Evolutionary conservation across 2,888 invertebrate species (phyloP).

Genomic region (Lasioglossum malachurum): DNA sequence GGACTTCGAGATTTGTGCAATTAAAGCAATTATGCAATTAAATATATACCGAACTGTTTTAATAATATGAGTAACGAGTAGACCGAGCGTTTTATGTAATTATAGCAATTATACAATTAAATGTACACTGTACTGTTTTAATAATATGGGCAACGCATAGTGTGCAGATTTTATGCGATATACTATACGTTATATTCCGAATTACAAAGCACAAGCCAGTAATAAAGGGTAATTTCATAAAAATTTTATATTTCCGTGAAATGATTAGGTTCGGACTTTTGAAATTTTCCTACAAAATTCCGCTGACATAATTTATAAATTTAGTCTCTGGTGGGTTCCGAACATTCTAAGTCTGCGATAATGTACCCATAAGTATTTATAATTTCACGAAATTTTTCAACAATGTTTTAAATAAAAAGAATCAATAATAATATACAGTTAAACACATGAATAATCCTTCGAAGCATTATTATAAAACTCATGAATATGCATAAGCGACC

Average conservation of each 20-base stretch:
- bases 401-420: no score
- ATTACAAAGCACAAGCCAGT: background rate
- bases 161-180: background rate
- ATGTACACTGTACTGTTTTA: slow-evolving; percentile 13
- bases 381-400: no score
- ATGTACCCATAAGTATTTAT: background rate
- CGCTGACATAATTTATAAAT: background rate
- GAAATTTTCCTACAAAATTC: background rate
- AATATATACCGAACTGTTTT: background rate
- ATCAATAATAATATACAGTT: no score
- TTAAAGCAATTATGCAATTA: slow-evolving; percentile 5
- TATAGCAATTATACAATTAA: slow-evolving; percentile 5
- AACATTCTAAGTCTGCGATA: background rate
- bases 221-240: background rate
- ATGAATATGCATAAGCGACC: background rate
- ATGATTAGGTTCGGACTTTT: background rate
- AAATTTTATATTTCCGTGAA: background rate
- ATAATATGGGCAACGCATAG: background rate
- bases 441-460: background rate
- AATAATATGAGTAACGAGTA: background rate
- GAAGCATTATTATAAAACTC: background rate
- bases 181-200: background rate
- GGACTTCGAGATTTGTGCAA: background rate
- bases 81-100: background rate
- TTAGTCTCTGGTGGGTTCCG: background rate